Evolutionary conservation across 2,797 vertebrate genomes (phyloP).

Genomic region (Saxicola maurus): DNA sequence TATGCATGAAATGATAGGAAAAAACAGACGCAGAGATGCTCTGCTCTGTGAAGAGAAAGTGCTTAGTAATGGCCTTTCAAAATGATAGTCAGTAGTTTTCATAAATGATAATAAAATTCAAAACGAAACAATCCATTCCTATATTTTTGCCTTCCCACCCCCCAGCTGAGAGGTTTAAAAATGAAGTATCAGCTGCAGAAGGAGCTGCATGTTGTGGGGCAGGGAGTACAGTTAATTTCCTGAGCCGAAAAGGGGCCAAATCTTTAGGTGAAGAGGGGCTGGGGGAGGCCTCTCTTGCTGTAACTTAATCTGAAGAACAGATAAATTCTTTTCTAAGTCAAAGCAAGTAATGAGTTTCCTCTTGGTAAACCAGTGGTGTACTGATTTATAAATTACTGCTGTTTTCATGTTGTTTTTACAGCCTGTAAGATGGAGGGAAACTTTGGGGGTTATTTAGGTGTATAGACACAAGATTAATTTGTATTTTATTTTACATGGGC

Average conservation of each 20-base stretch:
- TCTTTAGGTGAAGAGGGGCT: background rate
- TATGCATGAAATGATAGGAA: background rate
- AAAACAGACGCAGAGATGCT: background rate
- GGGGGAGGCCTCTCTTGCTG: background rate
- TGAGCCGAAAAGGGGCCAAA: background rate
- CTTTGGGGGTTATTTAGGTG: background rate
- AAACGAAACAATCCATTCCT: background rate
- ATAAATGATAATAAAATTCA: background rate
- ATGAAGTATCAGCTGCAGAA: background rate
- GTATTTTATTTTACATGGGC: background rate
- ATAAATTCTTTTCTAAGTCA: conserved; percentile 47
- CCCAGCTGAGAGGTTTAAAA: background rate
- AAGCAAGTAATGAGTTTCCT: background rate
- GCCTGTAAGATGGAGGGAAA: background rate
- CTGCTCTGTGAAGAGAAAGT: background rate
- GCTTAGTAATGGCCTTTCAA: background rate
- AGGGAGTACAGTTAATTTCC: background rate
- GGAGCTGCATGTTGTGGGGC: background rate
- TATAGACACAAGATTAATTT: background rate
- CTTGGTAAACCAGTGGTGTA: background rate
- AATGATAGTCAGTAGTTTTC: background rate
- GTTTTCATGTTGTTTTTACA: background rate
- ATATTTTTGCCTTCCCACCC: background rate
- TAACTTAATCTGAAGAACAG: background rate
- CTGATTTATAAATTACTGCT: background rate